Evolutionary conservation across 2,113 vertebrate species (phyloP), one percentile per base, ranked within the genome.

Genomic region (Hydrolagus affinis): DNA sequence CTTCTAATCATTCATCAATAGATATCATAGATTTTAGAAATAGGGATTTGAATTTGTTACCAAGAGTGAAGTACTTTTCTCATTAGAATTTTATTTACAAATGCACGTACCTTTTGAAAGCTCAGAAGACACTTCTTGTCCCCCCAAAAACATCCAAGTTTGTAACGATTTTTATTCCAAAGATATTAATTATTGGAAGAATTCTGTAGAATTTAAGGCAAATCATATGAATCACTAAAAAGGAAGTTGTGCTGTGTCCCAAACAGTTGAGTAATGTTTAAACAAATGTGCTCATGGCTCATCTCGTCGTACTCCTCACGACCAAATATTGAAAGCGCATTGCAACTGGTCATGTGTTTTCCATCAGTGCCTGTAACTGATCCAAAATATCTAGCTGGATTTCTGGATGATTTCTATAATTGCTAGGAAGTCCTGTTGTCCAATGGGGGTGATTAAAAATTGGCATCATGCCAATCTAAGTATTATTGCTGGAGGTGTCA

Each of bases 261-360:
- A 92, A 89, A 93, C 90, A 92, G 93, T 11, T 91, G 93, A 90
- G 93, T 94, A 92, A 90, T 91, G 92, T 91, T 90, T 90, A 90
- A 94, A 87, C 92, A 91, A 62, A 92, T 89, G 91, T 93, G 92
- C 93, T 93, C 87, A 89, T 92, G 92, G 93, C 92, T 94, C 91
- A 94, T 93, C 91, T 92, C 94, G 91, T 94, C 90, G 93, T 92
- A 92, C 93, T 89, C 90, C 91, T 95, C 93, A 92, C 90, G 88
- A 93, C 77, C 91, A 90, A 86, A 93, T 92, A 92, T 93, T 95
- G 92, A 95, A 90, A 88, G 23, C 86, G 90, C 93, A 91, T 94
- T 93, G 94, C 95, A 95, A 91, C 91, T 91, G 91, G 90, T 95
- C 96, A 95, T 95, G 90, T 96, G 96, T 94, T 97, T 96, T 94